Evolutionary conservation across 2,113 vertebrate species (phyloP).

Genomic region (Progne subis): DNA sequence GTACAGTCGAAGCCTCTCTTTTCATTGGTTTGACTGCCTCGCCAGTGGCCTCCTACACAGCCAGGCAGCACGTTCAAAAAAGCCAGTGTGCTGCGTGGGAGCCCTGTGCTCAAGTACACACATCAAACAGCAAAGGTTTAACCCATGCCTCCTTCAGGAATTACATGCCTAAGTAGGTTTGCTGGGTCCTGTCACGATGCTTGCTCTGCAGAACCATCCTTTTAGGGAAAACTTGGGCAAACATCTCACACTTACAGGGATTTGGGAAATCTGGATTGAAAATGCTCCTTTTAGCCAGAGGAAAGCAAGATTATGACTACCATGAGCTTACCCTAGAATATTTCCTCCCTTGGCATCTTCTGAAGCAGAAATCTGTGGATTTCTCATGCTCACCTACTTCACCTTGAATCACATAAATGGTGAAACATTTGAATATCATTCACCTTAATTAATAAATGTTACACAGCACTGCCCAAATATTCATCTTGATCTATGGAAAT

Average conservation of each 20-base stretch:
- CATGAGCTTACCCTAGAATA: background rate
- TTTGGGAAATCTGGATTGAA: background rate
- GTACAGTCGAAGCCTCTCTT: background rate
- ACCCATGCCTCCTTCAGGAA: background rate
- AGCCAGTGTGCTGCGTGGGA: background rate
- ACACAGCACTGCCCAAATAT: background rate
- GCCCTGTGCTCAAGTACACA: background rate
- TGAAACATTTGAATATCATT: background rate
- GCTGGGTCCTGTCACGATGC: accelerated
- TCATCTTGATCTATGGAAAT: background rate
- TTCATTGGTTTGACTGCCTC: background rate
- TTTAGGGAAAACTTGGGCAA: background rate
- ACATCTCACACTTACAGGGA: background rate
- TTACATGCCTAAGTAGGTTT: background rate
- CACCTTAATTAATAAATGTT: background rate
- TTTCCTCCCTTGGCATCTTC: background rate
- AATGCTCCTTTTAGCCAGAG: background rate
- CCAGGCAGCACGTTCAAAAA: background rate
- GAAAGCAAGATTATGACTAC: background rate
- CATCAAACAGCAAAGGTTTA: background rate
- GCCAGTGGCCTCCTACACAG: background rate
- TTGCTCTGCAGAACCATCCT: background rate
- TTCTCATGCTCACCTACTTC: background rate
- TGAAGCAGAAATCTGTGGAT: background rate
- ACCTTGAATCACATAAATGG: background rate